Percentiles rank a stretch among this genome's conserved stretches.
Evolutionary conservation across 2,797 vertebrate genomes (phyloP).

Genomic region (Enteromius mattozi): DNA sequence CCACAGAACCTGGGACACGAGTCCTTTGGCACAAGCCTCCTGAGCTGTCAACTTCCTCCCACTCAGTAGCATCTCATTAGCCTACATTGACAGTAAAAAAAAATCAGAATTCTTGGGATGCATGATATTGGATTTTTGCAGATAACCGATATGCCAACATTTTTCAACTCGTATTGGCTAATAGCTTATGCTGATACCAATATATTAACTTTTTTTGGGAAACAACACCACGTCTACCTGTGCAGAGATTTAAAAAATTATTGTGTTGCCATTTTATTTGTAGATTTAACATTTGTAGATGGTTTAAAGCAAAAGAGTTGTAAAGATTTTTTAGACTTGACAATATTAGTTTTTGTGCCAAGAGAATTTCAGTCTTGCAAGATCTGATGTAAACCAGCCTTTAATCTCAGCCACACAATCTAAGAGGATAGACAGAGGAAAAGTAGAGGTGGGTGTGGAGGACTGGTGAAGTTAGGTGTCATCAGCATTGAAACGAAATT

Average conservation of each 20-base stretch:
- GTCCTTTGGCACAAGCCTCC: constrained; percentile 94
- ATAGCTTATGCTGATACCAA: neutral
- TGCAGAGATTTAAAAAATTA: neutral
- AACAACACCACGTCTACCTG: neutral
- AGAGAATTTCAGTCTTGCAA: too few species aligned
- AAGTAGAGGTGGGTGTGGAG: too few species aligned
- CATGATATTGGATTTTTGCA: neutral
- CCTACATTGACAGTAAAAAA: constrained; percentile 74
- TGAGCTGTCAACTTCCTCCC: constrained; percentile 95
- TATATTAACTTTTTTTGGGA: neutral
- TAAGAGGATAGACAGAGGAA: too few species aligned
- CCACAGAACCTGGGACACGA: constrained; percentile 98
- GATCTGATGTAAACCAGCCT: too few species aligned
- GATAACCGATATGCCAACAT: neutral
- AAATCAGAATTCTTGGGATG: neutral
- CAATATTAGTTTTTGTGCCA: too few species aligned
- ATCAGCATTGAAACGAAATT: neutral
- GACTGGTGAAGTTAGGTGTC: too few species aligned
- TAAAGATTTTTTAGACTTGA: neutral
- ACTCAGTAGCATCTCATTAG: constrained; percentile 94
- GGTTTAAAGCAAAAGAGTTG: neutral
- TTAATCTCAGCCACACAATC: too few species aligned
- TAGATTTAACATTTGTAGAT: neutral
- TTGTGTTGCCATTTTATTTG: neutral
- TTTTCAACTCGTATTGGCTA: neutral